Base-by-base conservation (phyloP, 2,888 invertebrate species). In the Tethea ocularis region DNA sequence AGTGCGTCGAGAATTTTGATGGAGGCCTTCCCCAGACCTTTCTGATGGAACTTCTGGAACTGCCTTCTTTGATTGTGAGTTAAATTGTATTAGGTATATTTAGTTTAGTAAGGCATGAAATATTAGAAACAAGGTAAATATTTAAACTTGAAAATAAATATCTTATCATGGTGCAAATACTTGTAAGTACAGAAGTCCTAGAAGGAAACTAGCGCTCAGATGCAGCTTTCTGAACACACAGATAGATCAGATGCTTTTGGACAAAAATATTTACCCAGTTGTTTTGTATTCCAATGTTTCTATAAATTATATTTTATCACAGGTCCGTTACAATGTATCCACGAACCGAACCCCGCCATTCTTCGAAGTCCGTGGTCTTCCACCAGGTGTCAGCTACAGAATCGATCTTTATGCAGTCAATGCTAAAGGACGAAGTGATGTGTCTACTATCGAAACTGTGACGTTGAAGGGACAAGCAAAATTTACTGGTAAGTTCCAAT, bases 21-120 rank as follows among this genome's bases (percentile, higher is more conserved):
- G 97, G 97, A 53, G 97, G 97, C 11, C 93, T 98, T 54, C 97
- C 97, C 4, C 98, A 98, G 88, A 96, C 95, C 76, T 98, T 98
- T 89, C 94, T 97, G 65, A 95, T 97, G 95, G 97, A 97, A 83
- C 90, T 97, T 57, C 93, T 96, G 57, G 96, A 97, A 80, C 84
- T 96, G 67, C 96, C 96, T 2, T 94, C 95, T 33, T 87, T 96
- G 7, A 82, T 74, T 67, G 93, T 93, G 69, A 86, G 85, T 77
- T 20, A 20, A 51, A 24, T 24, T 24, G 15, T 52, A 24, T 13
- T 1, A 26, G 5, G 5, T 26, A 26, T 7, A 5, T 6, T 6
- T 26, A 26, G 22, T 23, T 20, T 0, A 51, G 17, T 5, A 23
- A 7, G 51, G n/a, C n/a, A n/a, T n/a, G n/a, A n/a, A n/a, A n/a